Conservation (phyloP, 2,797 vertebrate genomes). For the Sebastes steindachneri region DNA sequence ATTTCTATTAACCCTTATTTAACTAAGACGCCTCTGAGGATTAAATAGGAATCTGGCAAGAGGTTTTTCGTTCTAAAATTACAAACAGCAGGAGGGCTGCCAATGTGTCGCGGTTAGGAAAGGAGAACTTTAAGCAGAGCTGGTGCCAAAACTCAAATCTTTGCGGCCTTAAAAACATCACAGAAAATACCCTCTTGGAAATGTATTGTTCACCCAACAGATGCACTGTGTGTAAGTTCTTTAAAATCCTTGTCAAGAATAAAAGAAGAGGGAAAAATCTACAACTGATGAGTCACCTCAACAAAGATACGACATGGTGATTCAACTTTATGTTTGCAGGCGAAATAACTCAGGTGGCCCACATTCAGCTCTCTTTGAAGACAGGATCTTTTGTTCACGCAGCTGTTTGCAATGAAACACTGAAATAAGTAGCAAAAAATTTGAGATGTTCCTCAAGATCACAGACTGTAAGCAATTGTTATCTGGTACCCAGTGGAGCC, state of each 20-base stretch:
- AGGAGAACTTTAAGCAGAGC: slow-evolving; percentile 7
- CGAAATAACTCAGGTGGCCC: slow-evolving; percentile 60
- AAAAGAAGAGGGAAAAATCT: slow-evolving; percentile 18
- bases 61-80: slow-evolving; percentile 50
- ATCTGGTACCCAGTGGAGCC: slow-evolving; percentile 24
- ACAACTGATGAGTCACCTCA: slow-evolving; percentile 55
- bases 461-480: slow-evolving; percentile 28
- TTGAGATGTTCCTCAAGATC: slow-evolving; percentile 48
- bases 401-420: slow-evolving; percentile 59
- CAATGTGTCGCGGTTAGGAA: slow-evolving; percentile 42
- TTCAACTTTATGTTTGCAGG: slow-evolving; percentile 57
- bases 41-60: slow-evolving; percentile 51
- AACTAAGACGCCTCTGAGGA: slow-evolving; percentile 38
- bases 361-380: slow-evolving; percentile 58
- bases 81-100: slow-evolving; percentile 49
- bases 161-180: slow-evolving; percentile 15
- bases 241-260: slow-evolving; percentile 10
- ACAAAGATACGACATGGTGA: slow-evolving; percentile 38
- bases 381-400: slow-evolving; percentile 56
- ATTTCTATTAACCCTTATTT: slow-evolving; percentile 58
- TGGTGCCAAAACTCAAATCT: slow-evolving; percentile 11
- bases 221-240: slow-evolving; percentile 13
- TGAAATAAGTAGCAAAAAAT: slow-evolving; percentile 46
- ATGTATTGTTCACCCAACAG: slow-evolving; percentile 17
- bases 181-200: background rate